phyloP scores from a whole-genome alignment of 1,140 invertebrate species.

The Heliconius hermathena region DNA sequence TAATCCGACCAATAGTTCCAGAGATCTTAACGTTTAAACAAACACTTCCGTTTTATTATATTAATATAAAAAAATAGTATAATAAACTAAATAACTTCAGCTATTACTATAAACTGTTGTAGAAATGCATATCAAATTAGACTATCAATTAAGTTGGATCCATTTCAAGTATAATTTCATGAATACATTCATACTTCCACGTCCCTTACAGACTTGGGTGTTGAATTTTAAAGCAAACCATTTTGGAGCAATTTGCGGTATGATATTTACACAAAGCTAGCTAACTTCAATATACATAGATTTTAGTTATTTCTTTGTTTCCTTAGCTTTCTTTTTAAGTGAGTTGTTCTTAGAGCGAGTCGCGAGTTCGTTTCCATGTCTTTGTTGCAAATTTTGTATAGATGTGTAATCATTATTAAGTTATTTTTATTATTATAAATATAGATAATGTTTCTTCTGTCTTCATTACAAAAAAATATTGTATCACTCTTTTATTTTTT shows the following conservation, averaged over 20 bases:
- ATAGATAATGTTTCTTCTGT: no score
- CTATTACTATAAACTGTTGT: neutral
- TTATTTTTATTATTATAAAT: no score
- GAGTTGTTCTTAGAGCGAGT: neutral
- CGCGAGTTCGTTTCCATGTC: neutral
- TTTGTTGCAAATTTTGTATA: neutral
- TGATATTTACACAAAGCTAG: conserved; percentile 1
- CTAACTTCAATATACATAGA: neutral
- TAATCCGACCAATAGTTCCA: no score
- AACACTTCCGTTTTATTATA: no score
- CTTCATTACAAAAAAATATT: no score
- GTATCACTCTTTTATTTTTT: no score
- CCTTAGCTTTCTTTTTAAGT: neutral
- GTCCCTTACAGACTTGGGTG: conserved; percentile 4
- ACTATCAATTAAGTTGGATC: conserved; percentile 8
- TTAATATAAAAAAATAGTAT: no score
- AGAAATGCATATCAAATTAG: conserved; percentile 5
- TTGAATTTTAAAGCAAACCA: conserved; percentile 13
- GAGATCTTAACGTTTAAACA: no score
- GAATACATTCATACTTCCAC: conserved; percentile 12
- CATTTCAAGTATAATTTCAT: conserved; percentile 12
- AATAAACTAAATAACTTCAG: neutral
- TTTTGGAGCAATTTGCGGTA: conserved; percentile 10
- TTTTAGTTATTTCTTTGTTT: neutral
- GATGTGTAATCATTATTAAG: no score